These are phyloP conservation scores for Panurus biarmicus DNA, from an alignment of 2,113 vertebrate genomes.

Conservation along the genomic window DNA sequence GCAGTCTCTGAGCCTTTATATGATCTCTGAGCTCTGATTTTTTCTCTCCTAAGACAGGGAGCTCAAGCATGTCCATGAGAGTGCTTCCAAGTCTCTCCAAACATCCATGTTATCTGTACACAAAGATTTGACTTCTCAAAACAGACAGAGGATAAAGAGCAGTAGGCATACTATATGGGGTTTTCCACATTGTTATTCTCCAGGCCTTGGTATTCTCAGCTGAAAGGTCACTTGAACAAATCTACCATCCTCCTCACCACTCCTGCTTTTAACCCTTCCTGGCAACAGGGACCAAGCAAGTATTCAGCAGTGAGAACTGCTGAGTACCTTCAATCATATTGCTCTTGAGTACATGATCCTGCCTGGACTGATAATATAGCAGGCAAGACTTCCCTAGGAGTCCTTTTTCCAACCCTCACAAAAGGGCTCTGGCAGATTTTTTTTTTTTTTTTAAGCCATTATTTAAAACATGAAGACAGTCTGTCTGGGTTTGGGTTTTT, in stretches of 20 bases:
- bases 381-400: background rate
- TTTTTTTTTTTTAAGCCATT: background rate
- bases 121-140: background rate
- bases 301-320: background rate
- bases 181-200: background rate
- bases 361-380: background rate
- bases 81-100: background rate
- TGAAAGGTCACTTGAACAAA: background rate
- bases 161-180: no score
- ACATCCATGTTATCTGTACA: no score
- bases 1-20: background rate
- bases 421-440: background rate
- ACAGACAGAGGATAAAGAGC: background rate
- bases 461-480: background rate
- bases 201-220: background rate
- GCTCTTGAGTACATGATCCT: background rate
- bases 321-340: background rate
- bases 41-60: no score
- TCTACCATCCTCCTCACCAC: no score
- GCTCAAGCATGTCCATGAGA: background rate
- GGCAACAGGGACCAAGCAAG: background rate
- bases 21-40: background rate
- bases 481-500: background rate
- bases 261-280: background rate
- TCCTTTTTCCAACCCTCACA: background rate